A percentile compares a stretch with the other conserved stretches of the same genome.
Evolutionary conservation across 1,140 invertebrate genomes (phyloP).

Genomic region (Aradophagus sp.): DNA sequence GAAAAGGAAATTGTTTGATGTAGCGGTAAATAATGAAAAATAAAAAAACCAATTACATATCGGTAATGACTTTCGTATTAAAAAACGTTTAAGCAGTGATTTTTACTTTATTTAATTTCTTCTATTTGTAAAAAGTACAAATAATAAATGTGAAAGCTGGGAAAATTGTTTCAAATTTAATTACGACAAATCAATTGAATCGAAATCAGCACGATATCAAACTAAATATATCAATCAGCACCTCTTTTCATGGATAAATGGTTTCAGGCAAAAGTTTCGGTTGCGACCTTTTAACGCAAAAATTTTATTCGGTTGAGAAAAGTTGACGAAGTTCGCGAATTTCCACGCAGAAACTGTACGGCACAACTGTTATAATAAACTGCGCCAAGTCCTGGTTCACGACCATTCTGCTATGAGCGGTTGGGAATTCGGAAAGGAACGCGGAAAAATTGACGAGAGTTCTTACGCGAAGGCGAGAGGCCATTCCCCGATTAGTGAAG

Average conservation of each 20-base stretch:
- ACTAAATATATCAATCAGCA: slow-evolving; percentile 23
- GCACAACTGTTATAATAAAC: slow-evolving; percentile 51
- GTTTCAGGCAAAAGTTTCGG: slow-evolving; percentile 27
- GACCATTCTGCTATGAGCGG: slow-evolving; percentile 36
- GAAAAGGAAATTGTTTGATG: too few species aligned
- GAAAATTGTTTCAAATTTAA: too few species aligned
- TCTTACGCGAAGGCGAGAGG: slow-evolving; percentile 27
- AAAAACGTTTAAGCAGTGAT: too few species aligned
- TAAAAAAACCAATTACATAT: too few species aligned
- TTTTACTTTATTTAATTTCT: too few species aligned
- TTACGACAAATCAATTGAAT: too few species aligned
- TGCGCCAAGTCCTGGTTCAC: slow-evolving; percentile 22
- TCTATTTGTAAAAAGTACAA: too few species aligned
- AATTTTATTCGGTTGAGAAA: slow-evolving; percentile 30
- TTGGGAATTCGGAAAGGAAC: slow-evolving; percentile 38
- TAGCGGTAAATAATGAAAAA: too few species aligned
- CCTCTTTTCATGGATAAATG: slow-evolving; percentile 58
- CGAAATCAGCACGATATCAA: too few species aligned
- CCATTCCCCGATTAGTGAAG: slow-evolving; percentile 48
- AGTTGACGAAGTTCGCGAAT: slow-evolving; percentile 46
- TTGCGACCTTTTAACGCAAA: slow-evolving; percentile 48
- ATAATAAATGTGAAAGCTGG: too few species aligned
- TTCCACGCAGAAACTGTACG: slow-evolving; percentile 45
- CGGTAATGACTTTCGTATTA: too few species aligned
- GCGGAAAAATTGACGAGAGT: slow-evolving; percentile 50